Base-by-base conservation (phyloP, 2,113 vertebrate genomes). In the Tragulus kanchil region DNA sequence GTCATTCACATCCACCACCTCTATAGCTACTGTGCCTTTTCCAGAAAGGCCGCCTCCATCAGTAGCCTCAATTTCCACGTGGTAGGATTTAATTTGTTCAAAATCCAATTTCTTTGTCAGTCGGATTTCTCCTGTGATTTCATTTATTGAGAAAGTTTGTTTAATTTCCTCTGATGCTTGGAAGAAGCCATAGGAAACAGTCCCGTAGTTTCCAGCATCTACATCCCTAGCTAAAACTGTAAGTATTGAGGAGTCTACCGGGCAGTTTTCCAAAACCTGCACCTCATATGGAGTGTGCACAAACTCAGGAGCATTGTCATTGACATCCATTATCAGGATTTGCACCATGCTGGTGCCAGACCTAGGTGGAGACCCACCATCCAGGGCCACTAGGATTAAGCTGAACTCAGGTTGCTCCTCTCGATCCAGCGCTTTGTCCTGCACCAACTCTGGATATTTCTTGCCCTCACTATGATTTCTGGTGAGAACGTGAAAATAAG, bases 41-140 rank as follows among this genome's bases (percentile, higher is more conserved):
- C 97, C 98, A 1, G 98, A 98, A 1, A 98, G 95, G 1, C 97
- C 97, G 93, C 99, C 99, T 98, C 98, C 98, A 42, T 99, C 99
- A 36, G 89, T 98, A 45, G 99, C 99, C 10, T 98, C 91, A 61
- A 99, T 89, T 26, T 99, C 98, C 65, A 99, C 93, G 36, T 98
- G 98, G 65, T 98, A 98, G 26, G 91, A 97, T 83, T 94, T 90
- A 13, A 58, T 89, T 83, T 98, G 84, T 97, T 99, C 98, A 42
- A 98, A 98, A 82, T 99, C 99, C 52, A 99, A 31, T 45, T 79
- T 93, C 5, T 93, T 96, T 89, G 97, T 98, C 7, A 99, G 77
- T 89, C 79, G 98, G 75, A 99, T 97, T 77, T 98, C 98, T 31
- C 99, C 99, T 0, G 98, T 97, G 21, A 90, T 36, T 50, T 97